A percentile compares a stretch with the other conserved stretches of the same genome.
Evolutionary conservation across 2,113 vertebrate species (phyloP).

Genomic region (Phyllostomus discolor): DNA sequence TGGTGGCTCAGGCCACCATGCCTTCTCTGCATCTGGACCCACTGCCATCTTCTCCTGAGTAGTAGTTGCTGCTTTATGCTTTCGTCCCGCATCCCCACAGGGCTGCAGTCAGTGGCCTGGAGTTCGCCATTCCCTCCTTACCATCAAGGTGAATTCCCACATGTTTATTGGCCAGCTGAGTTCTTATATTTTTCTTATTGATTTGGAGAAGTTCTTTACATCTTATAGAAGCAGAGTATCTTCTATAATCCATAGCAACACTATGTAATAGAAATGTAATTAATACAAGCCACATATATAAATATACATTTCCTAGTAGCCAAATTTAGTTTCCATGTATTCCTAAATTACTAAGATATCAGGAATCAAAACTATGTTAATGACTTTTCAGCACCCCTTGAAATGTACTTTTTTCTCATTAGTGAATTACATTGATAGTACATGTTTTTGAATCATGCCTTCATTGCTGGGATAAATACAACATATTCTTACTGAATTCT

Average conservation of each 20-base stretch:
- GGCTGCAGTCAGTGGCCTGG: not conserved
- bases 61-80: not conserved
- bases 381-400: not conserved
- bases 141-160: not conserved
- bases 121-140: not conserved
- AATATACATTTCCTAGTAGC: not conserved
- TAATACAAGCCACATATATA: not conserved
- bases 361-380: not conserved
- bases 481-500: not conserved
- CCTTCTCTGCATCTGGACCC: not conserved
- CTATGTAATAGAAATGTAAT: not conserved
- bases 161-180: not conserved
- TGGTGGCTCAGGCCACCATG: not conserved
- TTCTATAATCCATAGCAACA: not conserved
- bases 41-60: not conserved
- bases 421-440: not conserved
- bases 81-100: not conserved
- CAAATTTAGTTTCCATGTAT: not conserved
- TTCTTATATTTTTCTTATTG: not conserved
- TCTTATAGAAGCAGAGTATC: not conserved
- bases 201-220: not conserved
- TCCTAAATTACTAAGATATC: not conserved
- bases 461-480: not conserved
- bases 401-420: not conserved
- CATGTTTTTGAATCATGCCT: not conserved